Conservation (phyloP, 2,797 vertebrate genomes). For the Apogon hyalosoma region DNA sequence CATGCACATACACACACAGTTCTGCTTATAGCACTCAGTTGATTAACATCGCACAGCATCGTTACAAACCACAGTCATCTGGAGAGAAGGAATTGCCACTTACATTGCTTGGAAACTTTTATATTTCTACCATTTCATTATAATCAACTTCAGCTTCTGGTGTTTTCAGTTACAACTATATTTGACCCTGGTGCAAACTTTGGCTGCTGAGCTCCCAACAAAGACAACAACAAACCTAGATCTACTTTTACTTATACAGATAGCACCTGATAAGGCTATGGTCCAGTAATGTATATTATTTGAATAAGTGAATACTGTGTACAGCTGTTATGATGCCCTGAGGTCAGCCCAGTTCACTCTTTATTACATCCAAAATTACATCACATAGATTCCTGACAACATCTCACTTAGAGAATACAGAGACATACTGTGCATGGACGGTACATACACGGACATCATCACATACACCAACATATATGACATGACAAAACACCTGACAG, state of each 20-base stretch:
- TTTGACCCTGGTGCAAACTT: conserved; percentile 25
- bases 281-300: conserved; percentile 40
- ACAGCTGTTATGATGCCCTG: conserved; percentile 75
- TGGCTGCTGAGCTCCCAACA: conserved; percentile 35
- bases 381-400: conserved; percentile 22
- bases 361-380: conserved; percentile 32
- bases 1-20: conserved; percentile 56
- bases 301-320: conserved; percentile 49
- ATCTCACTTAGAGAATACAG: conserved; percentile 25
- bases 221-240: conserved; percentile 34
- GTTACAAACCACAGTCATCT: conserved; percentile 24
- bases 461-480: conserved; percentile 17
- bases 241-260: conserved; percentile 57
- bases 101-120: conserved; percentile 7
- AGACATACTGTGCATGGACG: conserved; percentile 39
- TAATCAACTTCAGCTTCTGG: conserved; percentile 6
- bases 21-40: conserved; percentile 1
- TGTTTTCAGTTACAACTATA: conserved; percentile 16
- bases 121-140: conserved; percentile 29
- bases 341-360: conserved; percentile 65
- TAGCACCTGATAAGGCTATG: conserved; percentile 68
- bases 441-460: conserved; percentile 31
- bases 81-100: conserved; percentile 19
- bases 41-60: conserved; percentile 24
- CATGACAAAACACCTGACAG: conserved; percentile 23